Conservation (phyloP, 2,888 invertebrate species). For the Tiliacea aurago region DNA sequence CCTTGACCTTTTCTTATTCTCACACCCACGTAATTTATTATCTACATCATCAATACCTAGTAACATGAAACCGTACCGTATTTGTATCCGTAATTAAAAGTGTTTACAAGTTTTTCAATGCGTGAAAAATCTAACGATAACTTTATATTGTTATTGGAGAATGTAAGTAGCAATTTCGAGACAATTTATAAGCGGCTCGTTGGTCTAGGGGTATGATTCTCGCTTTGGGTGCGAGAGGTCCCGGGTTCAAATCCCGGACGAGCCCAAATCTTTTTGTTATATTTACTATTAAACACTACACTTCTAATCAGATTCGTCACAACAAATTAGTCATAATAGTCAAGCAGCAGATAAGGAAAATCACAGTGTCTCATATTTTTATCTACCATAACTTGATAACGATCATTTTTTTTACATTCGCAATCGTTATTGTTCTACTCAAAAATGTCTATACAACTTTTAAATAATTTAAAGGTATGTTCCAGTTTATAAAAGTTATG, state of each 20-base stretch:
- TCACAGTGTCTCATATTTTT: neutral
- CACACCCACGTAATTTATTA: neutral
- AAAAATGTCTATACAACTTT: conserved; percentile 1
- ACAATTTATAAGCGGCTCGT: conserved; percentile 77
- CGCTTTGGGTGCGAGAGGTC: conserved; percentile 91
- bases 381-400: neutral
- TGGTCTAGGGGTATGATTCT: conserved; percentile 91
- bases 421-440: neutral
- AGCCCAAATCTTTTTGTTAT: conserved; percentile 77
- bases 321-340: neutral
- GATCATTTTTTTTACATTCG: conserved; percentile 8
- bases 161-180: neutral
- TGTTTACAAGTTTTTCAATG: neutral
- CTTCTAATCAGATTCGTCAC: neutral
- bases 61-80: neutral
- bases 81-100: neutral
- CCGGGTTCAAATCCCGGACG: conserved; percentile 91
- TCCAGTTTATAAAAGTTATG: conserved; percentile 6
- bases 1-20: neutral
- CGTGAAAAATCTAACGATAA: neutral
- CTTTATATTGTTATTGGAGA: neutral
- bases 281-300: neutral
- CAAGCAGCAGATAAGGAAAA: neutral
- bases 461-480: neutral
- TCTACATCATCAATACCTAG: conserved; percentile 11